Conservation (phyloP, 23 tunicate species). For the Ciona savignyi region DNA sequence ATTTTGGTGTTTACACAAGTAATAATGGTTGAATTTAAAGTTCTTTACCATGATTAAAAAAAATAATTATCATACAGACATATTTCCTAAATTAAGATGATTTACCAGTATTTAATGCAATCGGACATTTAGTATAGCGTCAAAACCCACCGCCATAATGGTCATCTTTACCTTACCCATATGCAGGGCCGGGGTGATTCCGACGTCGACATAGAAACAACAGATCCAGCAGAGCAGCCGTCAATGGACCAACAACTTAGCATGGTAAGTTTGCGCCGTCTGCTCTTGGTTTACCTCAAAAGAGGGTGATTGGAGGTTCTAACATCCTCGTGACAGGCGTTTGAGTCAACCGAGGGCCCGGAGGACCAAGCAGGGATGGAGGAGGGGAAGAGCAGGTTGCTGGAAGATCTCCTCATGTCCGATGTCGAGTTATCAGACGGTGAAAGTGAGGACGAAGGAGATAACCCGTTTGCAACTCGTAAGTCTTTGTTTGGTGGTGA, state of each 20-base stretch:
- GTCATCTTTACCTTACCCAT: too few species aligned
- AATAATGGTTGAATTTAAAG: too few species aligned
- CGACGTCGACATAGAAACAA: constrained; percentile 63
- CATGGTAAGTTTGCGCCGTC: constrained; percentile 21
- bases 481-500: too few species aligned
- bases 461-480: constrained; percentile 60
- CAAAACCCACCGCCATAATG: too few species aligned
- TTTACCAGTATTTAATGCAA: too few species aligned
- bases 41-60: too few species aligned
- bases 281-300: too few species aligned
- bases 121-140: too few species aligned
- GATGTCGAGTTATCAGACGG: constrained; percentile 75
- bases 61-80: too few species aligned
- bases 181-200: constrained; percentile 21
- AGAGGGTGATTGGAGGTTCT: too few species aligned
- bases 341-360: not conserved
- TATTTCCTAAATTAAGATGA: too few species aligned
- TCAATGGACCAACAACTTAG: constrained; percentile 20
- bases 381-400: constrained; percentile 47
- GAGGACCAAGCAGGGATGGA: not conserved
- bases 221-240: constrained; percentile 6
- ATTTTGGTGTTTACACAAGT: too few species aligned
- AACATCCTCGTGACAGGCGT: constrained; percentile 12
- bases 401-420: constrained; percentile 86
- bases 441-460: constrained; percentile 57